A percentile compares a stretch with the other conserved stretches of the same genome.
These are phyloP conservation scores for Mesoclemmys tuberculata DNA, from an alignment of 2,113 vertebrate genomes.

Conservation along the genomic window DNA sequence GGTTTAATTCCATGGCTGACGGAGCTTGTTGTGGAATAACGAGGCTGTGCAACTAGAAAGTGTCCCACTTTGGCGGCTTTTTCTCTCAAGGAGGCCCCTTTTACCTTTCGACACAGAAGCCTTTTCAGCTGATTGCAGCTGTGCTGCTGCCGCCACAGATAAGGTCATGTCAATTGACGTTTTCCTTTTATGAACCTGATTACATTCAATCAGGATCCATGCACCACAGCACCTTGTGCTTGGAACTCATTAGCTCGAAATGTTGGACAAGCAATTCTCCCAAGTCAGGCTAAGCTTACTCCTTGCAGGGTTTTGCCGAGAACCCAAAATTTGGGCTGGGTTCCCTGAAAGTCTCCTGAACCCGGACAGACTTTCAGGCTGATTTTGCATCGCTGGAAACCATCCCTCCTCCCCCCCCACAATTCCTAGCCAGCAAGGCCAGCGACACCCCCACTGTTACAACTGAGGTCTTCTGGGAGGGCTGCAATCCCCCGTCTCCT, in stretches of 20 bases:
- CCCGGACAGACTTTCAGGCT: background rate
- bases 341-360: background rate
- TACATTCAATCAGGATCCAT: background rate
- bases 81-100: background rate
- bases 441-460: background rate
- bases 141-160: background rate
- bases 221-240: background rate
- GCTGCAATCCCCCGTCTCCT: background rate
- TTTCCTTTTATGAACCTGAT: background rate
- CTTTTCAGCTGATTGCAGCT: background rate
- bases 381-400: fast-evolving
- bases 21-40: background rate
- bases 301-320: background rate
- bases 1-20: slow-evolving; percentile 7
- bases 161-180: background rate
- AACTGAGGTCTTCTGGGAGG: background rate
- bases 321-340: background rate
- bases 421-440: background rate
- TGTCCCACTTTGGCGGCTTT: background rate
- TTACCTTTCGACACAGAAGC: background rate
- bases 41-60: background rate
- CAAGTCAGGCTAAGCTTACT: background rate
- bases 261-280: background rate
- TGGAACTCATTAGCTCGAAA: background rate
- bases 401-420: background rate